A percentile compares a stretch with the other conserved stretches of the same genome.
These are phyloP conservation scores for Turdus rufiventris DNA, from an alignment of 2,113 vertebrate species.

Conservation along the genomic window DNA sequence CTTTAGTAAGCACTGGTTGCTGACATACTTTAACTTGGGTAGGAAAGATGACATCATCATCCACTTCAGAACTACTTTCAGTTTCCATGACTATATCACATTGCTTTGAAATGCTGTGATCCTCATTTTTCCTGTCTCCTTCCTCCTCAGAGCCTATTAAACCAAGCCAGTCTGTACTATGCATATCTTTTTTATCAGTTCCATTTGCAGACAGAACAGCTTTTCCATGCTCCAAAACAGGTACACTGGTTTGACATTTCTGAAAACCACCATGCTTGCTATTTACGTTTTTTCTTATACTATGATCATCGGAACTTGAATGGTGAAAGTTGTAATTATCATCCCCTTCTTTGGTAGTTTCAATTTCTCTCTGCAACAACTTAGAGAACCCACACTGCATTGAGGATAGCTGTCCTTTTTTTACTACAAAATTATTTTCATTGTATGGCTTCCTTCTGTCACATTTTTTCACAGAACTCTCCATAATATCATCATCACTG, in stretches of 20 bases:
- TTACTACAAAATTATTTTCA: neutral
- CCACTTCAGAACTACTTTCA: conserved; percentile 55
- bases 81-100: conserved; percentile 23
- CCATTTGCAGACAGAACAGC: neutral
- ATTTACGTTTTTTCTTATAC: neutral
- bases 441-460: neutral
- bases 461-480: conserved; percentile 35
- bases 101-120: neutral
- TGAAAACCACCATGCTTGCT: neutral
- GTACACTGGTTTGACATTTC: neutral
- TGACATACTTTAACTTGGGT: conserved; percentile 23
- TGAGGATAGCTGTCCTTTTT: conserved; percentile 72
- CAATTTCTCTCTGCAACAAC: conserved; percentile 71
- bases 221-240: neutral
- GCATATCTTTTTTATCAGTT: neutral
- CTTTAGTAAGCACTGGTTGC: neutral
- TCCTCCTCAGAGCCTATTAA: conserved; percentile 64
- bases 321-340: neutral
- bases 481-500: conserved; percentile 80
- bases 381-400: conserved; percentile 83
- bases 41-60: conserved; percentile 57
- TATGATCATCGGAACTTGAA: conserved; percentile 13
- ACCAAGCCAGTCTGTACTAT: neutral
- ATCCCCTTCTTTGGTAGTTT: neutral
- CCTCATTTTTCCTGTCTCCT: neutral